Conservation (phyloP, 1,140 invertebrate genomes). For the Megathymus violae region DNA sequence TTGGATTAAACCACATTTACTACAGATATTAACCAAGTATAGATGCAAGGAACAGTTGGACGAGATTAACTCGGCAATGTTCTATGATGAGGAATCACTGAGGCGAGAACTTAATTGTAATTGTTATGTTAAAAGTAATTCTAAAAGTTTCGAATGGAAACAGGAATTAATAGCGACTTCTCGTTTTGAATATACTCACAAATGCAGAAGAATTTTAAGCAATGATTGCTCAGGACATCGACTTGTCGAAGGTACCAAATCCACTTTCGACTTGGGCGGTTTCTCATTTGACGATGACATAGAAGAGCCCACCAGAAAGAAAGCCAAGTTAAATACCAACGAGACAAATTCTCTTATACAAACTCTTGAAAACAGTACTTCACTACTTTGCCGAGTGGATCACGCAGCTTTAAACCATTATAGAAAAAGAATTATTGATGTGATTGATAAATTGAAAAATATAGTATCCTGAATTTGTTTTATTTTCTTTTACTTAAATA, state of each 20-base stretch:
- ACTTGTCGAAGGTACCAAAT: constrained; percentile 37
- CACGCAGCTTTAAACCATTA: constrained; percentile 49
- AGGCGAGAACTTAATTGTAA: constrained; percentile 2
- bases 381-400: constrained; percentile 46
- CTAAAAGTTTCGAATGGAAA: constrained; percentile 15
- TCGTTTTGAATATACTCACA: constrained; percentile 46
- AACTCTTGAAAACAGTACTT: constrained; percentile 51
- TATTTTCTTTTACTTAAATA: constrained; percentile 26
- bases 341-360: constrained; percentile 50
- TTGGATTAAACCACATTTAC: not conserved
- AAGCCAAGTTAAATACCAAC: constrained; percentile 50
- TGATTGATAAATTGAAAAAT: constrained; percentile 58
- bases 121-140: constrained; percentile 11
- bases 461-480: constrained; percentile 48
- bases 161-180: constrained; percentile 31
- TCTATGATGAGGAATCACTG: not conserved
- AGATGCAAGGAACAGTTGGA: not conserved
- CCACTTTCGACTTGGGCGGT: constrained; percentile 61
- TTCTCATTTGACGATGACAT: constrained; percentile 53
- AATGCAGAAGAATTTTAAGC: constrained; percentile 45
- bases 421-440: constrained; percentile 47
- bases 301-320: constrained; percentile 61
- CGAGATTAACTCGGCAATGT: constrained; percentile 1
- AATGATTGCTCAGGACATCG: not conserved
- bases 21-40: constrained; percentile 1